These are phyloP conservation scores for Aspiorhynchus laticeps DNA, from an alignment of 2,113 vertebrate genomes.

Conservation along the genomic window DNA sequence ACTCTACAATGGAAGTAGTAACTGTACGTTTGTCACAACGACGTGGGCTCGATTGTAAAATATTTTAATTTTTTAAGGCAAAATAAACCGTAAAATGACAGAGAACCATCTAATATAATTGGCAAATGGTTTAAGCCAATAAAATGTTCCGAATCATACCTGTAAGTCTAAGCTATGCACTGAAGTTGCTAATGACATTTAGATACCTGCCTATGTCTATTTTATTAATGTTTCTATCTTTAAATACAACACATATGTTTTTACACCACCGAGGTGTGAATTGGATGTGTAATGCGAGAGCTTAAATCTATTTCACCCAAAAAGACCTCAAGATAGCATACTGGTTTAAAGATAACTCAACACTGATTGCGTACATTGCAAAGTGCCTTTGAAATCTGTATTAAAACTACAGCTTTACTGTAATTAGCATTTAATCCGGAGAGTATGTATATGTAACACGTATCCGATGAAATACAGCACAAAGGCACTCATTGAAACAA, in stretches of 20 bases:
- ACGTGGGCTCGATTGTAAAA: neutral
- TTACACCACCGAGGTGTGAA: conserved; percentile 22
- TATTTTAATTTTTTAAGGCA: conserved; percentile 29
- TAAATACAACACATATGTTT: conserved; percentile 44
- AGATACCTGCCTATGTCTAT: conserved; percentile 45
- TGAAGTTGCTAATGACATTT: conserved; percentile 46
- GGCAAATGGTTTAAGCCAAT: neutral
- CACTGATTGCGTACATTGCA: conserved; percentile 30
- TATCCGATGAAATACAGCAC: conserved; percentile 41
- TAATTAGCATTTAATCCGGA: conserved; percentile 1
- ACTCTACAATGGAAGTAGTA: conserved; percentile 11
- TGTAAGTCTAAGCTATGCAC: conserved; percentile 44
- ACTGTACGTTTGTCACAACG: neutral
- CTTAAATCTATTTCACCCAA: conserved; percentile 8
- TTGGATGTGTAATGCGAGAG: conserved; percentile 30
- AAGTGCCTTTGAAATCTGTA: conserved; percentile 30
- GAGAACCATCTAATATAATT: neutral
- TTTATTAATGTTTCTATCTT: conserved; percentile 34
- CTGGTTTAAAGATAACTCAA: neutral
- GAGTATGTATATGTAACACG: neutral
- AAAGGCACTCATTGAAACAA: conserved; percentile 49
- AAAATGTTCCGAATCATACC: neutral
- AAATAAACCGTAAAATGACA: conserved; percentile 37
- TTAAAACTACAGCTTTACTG: conserved; percentile 24
- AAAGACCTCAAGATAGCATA: conserved; percentile 26